Conservation (phyloP, 2,888 invertebrate species). For the Drosophila acutilabella region DNA sequence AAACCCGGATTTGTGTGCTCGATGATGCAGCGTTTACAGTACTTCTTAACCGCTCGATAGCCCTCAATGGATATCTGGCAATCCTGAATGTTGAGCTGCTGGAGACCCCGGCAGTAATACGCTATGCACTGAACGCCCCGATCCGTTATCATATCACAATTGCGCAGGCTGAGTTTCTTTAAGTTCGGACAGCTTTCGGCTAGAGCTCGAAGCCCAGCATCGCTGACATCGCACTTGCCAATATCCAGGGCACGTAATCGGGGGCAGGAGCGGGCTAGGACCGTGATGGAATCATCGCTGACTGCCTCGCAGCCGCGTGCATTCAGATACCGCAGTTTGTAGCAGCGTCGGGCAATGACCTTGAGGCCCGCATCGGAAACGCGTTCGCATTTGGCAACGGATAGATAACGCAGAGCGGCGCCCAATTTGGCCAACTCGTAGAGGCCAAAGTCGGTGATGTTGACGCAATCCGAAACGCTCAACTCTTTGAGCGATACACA, state of each 20-base stretch:
- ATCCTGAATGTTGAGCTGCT: conserved; percentile 96
- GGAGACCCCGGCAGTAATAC: conserved; percentile 94
- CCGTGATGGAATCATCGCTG: conserved; percentile 96
- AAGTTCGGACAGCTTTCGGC: conserved; percentile 96
- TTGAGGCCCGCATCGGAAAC: conserved; percentile 96
- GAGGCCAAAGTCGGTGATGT: conserved; percentile 95
- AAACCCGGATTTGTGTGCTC: conserved; percentile 98
- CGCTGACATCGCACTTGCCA: conserved; percentile 97
- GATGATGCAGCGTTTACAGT: conserved; percentile 96
- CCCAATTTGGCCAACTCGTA: conserved; percentile 95
- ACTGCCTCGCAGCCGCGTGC: conserved; percentile 96
- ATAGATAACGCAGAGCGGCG: conserved; percentile 94
- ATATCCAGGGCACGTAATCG: conserved; percentile 94
- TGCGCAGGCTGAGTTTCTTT: conserved; percentile 94
- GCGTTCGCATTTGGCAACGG: conserved; percentile 96
- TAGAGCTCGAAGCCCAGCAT: conserved; percentile 93
- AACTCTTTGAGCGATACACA: conserved; percentile 93
- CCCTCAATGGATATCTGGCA: conserved; percentile 95
- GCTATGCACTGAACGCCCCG: conserved; percentile 94
- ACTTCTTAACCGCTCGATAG: conserved; percentile 95
- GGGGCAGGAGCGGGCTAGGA: conserved; percentile 93
- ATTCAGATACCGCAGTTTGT: conserved; percentile 95
- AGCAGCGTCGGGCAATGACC: conserved; percentile 94
- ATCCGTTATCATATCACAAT: conserved; percentile 96
- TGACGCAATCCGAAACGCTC: conserved; percentile 95